Evolutionary conservation across 2,888 invertebrate species (phyloP), one percentile per base, ranked within the genome.

Genomic region (Stenolophus ochropezus): DNA sequence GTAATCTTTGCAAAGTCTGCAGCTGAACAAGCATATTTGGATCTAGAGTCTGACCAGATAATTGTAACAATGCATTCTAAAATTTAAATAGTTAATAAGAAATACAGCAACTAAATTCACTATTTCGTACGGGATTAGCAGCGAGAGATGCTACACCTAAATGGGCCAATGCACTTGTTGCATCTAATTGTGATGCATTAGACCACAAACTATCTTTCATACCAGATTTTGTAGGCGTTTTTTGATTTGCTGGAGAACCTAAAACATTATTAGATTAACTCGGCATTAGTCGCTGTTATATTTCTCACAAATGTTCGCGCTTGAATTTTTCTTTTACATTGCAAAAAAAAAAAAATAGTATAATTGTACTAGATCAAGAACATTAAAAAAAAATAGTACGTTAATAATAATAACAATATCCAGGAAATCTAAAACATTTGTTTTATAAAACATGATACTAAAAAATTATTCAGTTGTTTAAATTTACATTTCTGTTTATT

Each of bases 1-100:
- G 87, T 83, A 93, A 87, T 85, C 93, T 92, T 86, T 93, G 93
- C 82, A 93, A 89, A 86, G 93, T 92, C 86, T 93, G 93, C 84
- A 93, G 87, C 86, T 93, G 93, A 82, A 91, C 91, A 78, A 90
- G 86, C 74, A 91, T 88, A 82, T 86, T 88, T 33, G 88, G 87
- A 83, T 89, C 89, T 49, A 87, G 82, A 51, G 82, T 23, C 3
- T 81, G 71, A 23, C 56, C 69, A 1, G 77, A 74, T 53, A 81
- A 25, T 61, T 82, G 82, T 49, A 82, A 20, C 51, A 74, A 81
- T 77, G 86, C 82, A 83, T 85, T 87, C 87, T 87, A 85, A 14
- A 86, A 86, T 53, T 21, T 71, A 71, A 18, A 4, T 18, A 21
- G 47, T 73, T 49, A 49, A n/a, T 21, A 21, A 49, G 14, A n/a